Evolutionary conservation across 2,113 vertebrate species (phyloP).

Genomic region (Rhizomys pruinosus): DNA sequence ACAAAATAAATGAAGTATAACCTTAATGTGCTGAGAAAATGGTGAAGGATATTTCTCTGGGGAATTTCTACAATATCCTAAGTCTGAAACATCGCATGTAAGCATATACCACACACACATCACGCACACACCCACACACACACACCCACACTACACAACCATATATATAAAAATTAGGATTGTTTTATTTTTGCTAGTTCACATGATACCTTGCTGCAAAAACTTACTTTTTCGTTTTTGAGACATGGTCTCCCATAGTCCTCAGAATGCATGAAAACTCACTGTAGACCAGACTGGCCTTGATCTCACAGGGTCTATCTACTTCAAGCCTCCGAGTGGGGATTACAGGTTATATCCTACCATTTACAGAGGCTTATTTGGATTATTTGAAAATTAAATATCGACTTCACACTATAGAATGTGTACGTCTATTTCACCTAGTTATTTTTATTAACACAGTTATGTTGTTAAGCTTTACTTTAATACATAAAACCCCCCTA

Average conservation of each 20-base stretch:
- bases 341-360: too few relatives aligned
- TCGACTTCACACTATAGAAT: not conserved
- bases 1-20: not conserved
- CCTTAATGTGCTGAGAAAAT: not conserved
- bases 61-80: not conserved
- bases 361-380: too few relatives aligned
- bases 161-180: not conserved
- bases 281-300: too few relatives aligned
- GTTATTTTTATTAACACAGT: not conserved
- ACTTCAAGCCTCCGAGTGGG: too few relatives aligned
- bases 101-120: too few relatives aligned
- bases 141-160: not conserved
- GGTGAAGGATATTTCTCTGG: not conserved
- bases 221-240: too few relatives aligned
- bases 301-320: too few relatives aligned
- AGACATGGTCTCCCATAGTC: too few relatives aligned
- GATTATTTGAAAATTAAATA: not conserved
- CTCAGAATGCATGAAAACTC: too few relatives aligned
- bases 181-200: slow-evolving; percentile 27
- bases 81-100: not conserved
- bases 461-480: not conserved
- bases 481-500: too few relatives aligned
- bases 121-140: not conserved
- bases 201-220: not conserved
- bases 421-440: not conserved